phyloP scores from a whole-genome alignment of 2,113 vertebrate species.

The Sakesphorus luctuosus region DNA sequence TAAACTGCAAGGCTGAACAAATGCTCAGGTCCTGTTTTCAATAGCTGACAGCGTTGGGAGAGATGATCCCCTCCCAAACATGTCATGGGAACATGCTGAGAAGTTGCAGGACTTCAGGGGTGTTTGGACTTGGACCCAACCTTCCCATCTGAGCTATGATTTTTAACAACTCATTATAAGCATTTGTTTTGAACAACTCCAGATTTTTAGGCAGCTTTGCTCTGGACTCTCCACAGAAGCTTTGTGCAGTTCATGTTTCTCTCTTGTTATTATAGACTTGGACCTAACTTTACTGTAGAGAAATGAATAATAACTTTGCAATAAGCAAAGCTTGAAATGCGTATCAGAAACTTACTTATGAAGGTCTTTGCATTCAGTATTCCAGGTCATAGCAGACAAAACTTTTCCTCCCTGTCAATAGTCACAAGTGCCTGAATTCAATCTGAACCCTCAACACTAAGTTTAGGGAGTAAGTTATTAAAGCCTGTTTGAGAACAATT shows the following conservation, averaged over 20 bases:
- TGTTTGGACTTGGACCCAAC: neutral
- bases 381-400: neutral
- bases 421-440: neutral
- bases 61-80: neutral
- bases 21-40: neutral
- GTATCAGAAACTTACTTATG: neutral
- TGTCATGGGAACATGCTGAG: neutral
- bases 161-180: neutral
- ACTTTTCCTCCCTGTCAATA: neutral
- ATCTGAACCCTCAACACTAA: neutral
- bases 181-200: neutral
- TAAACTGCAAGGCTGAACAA: neutral
- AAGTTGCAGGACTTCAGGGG: neutral
- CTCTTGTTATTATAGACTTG: neutral
- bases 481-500: neutral
- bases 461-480: neutral
- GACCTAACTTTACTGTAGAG: neutral
- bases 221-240: neutral
- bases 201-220: neutral
- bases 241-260: neutral
- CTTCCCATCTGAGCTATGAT: neutral
- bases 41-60: neutral
- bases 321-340: constrained; percentile 29
- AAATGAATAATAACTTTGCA: neutral
- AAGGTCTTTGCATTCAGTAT: neutral